Base-by-base conservation (phyloP, 2,888 invertebrate genomes). In the Drosophila algonquin region DNA sequence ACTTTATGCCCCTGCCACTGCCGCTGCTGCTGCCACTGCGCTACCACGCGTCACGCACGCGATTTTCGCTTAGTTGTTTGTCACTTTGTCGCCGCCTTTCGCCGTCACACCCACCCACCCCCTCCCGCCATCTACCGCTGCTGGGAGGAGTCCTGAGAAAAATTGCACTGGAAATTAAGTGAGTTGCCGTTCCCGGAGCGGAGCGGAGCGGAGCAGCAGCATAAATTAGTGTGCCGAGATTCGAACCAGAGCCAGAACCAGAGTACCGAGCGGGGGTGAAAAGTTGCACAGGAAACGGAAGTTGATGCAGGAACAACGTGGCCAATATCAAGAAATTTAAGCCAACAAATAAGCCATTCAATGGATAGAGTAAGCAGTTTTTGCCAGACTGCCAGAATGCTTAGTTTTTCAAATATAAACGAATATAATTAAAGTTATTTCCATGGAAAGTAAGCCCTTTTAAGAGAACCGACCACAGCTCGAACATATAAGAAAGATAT, bases 31-130 rank as follows among this genome's bases (percentile, higher is more conserved):
- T 75, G 86, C 77, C 81, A n/a, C n/a, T n/a, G n/a, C n/a, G n/a
- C n/a, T n/a, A n/a, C n/a, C n/a, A 85, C 86, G 87, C 87, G 83
- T 87, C 84, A 87, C 86, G 84, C 87, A 82, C 83, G 86, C 87
- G 83, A 84, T 84, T 84, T 87, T 84, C 83, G 83, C 85, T 84
- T 81, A 84, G 83, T 84, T 87, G 83, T 84, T 84, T 84, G 83
- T 87, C 83, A 84, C 83, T 84, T 87, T 79, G 71, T 75, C 71
- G 75, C 63, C 73, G 59, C 59, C 54, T 61, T 50, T 46, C 47
- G 30, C 58, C 53, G 30, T 35, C 35, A 1, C 35, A 12, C 35
- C 35, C 3, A 18, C 10, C 9, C 32, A 52, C 12, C 47, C 47
- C 35, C 24, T 46, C 54, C 46, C 48, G n/a, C 55, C 7, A 44